phyloP scores from a whole-genome alignment of 2,797 vertebrate genomes.

The Spea hammondii region DNA sequence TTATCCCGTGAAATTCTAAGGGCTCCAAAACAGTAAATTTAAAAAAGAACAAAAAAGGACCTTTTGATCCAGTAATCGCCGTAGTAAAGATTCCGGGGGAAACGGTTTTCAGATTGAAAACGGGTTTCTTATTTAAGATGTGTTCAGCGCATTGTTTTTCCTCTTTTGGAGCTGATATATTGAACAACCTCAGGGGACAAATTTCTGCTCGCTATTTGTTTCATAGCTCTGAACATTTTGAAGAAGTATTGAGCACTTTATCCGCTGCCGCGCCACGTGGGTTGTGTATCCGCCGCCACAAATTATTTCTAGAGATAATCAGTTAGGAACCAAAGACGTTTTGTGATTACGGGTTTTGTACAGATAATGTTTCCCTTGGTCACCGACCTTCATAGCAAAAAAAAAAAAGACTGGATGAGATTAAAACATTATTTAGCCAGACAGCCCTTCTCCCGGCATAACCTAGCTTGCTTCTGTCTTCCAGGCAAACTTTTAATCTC shows the following conservation, averaged over 20 bases:
- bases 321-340: constrained; percentile 17
- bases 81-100: background rate
- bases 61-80: background rate
- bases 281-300: background rate
- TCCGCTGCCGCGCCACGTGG: background rate
- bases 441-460: background rate
- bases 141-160: constrained; percentile 2
- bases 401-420: constrained; percentile 20
- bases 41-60: background rate
- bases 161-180: constrained; percentile 13
- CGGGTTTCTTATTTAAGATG: constrained; percentile 1
- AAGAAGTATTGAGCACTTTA: constrained; percentile 8
- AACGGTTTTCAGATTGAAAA: constrained; percentile 4
- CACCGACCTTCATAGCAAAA: constrained; percentile 9
- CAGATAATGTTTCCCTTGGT: constrained; percentile 32
- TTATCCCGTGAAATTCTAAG: background rate
- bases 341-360: constrained; percentile 8
- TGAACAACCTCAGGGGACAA: constrained; percentile 13
- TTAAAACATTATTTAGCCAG: constrained; percentile 43
- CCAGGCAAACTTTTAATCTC: background rate
- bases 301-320: constrained; percentile 28
- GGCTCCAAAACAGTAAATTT: background rate
- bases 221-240: constrained; percentile 1
- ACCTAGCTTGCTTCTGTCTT: background rate
- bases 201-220: constrained; percentile 29